phyloP scores from a whole-genome alignment of 1,140 invertebrate genomes.

The Bombus superbus region DNA sequence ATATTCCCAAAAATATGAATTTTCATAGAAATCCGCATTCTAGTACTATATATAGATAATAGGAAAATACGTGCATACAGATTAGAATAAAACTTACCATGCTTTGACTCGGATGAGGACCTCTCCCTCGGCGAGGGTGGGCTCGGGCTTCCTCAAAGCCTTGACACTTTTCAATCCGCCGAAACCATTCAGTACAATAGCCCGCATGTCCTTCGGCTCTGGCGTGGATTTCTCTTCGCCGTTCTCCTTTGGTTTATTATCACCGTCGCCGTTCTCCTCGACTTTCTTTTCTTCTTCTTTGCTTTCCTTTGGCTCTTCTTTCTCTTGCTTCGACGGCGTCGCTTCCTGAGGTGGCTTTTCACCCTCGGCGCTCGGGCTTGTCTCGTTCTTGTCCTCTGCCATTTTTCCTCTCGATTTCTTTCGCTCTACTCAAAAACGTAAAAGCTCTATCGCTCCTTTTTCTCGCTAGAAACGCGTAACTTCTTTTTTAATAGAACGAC shows the following conservation, averaged over 20 bases:
- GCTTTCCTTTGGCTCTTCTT: slow-evolving; percentile 73
- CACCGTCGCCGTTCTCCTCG: slow-evolving; percentile 83
- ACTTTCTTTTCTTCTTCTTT: slow-evolving; percentile 82
- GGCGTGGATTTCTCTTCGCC: slow-evolving; percentile 85
- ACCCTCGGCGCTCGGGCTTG: slow-evolving; percentile 72
- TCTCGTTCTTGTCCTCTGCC: slow-evolving; percentile 82
- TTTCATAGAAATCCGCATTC: neutral
- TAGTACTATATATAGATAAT: neutral
- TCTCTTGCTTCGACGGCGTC: slow-evolving; percentile 67
- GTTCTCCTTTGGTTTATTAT: slow-evolving; percentile 79
- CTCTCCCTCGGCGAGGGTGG: slow-evolving; percentile 89
- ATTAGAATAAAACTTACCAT: slow-evolving; percentile 87
- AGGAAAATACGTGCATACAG: neutral
- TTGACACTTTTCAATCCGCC: slow-evolving; percentile 93
- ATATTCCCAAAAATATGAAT: no score
- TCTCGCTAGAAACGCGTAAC: neutral
- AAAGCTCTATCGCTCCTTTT: neutral
- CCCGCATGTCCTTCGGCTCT: slow-evolving; percentile 91
- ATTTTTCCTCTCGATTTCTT: slow-evolving; percentile 66
- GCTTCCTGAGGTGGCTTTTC: slow-evolving; percentile 75
- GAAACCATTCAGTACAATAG: slow-evolving; percentile 91
- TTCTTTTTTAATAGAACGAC: neutral
- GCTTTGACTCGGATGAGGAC: slow-evolving; percentile 92
- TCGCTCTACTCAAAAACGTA: neutral
- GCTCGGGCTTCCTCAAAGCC: slow-evolving; percentile 90